Conservation (phyloP, 1,140 invertebrate species). For the Chlorops oryzae region DNA sequence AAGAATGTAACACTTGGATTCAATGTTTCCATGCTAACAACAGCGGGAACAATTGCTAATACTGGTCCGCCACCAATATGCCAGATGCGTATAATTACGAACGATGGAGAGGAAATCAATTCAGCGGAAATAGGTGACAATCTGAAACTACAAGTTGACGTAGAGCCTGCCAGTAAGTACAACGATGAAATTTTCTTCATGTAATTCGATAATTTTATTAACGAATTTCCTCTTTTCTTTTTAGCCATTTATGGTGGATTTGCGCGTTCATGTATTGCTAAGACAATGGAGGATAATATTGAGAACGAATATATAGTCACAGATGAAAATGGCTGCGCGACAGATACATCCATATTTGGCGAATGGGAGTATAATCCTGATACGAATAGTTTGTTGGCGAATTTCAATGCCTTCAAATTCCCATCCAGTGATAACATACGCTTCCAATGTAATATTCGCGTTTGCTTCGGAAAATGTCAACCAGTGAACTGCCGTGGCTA, state of each 20-base stretch:
- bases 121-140: constrained; percentile 90
- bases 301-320: constrained; percentile 90
- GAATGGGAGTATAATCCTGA: constrained; percentile 86
- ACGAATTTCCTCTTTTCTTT: constrained; percentile 20
- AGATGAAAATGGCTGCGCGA: constrained; percentile 89
- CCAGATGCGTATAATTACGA: constrained; percentile 84
- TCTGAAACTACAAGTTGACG: constrained; percentile 83
- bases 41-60: constrained; percentile 90
- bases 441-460: constrained; percentile 93
- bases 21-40: constrained; percentile 92
- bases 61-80: constrained; percentile 90
- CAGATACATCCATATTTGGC: constrained; percentile 85
- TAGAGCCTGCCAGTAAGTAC: constrained; percentile 78
- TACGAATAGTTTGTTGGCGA: constrained; percentile 72
- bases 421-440: constrained; percentile 88
- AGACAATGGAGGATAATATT: constrained; percentile 81
- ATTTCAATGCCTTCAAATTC: constrained; percentile 94
- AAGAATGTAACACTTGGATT: constrained; percentile 89
- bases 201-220: neutral
- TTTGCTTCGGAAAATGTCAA: constrained; percentile 92
- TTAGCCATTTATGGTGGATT: constrained; percentile 91
- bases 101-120: constrained; percentile 79
- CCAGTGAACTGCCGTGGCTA: constrained; percentile 88
- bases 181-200: neutral
- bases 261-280: constrained; percentile 85